Evolutionary conservation across 92 coral and sea anemone species (phyloP).

Genomic region (Micromussa lordhowensis): DNA sequence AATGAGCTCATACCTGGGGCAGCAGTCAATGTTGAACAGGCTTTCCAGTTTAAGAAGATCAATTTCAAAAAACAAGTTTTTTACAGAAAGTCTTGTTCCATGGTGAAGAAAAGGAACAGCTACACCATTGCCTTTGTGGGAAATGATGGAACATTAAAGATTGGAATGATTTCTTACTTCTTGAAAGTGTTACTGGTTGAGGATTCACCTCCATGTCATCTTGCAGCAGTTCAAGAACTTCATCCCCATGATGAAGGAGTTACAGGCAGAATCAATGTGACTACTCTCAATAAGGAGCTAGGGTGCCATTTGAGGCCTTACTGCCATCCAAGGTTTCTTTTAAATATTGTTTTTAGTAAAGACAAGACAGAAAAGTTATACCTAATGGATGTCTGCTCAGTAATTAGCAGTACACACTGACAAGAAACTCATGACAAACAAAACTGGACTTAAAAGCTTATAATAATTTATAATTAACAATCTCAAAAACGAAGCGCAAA

Average conservation of each 20-base stretch:
- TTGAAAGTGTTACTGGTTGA: background rate
- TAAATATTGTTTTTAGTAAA: too few species aligned
- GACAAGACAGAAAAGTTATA: too few species aligned
- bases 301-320: background rate
- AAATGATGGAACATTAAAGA: background rate
- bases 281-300: background rate
- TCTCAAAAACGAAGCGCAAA: too few species aligned
- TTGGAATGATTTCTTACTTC: background rate
- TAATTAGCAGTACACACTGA: too few species aligned
- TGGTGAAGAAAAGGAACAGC: slow-evolving; percentile 47
- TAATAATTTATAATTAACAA: too few species aligned
- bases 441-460: too few species aligned
- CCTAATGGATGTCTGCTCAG: too few species aligned
- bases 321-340: background rate
- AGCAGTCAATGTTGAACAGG: slow-evolving; percentile 23
- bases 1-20: slow-evolving; percentile 51
- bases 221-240: background rate
- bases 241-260: background rate
- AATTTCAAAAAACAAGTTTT: slow-evolving; percentile 12
- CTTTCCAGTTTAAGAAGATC: slow-evolving; percentile 29
- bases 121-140: slow-evolving; percentile 19
- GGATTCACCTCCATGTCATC: background rate
- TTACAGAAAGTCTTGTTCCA: slow-evolving; percentile 54
- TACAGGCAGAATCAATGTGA: background rate
- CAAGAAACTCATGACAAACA: too few species aligned